Evolutionary conservation across 2,888 invertebrate genomes (phyloP).

Genomic region (Aleiodes alternator): DNA sequence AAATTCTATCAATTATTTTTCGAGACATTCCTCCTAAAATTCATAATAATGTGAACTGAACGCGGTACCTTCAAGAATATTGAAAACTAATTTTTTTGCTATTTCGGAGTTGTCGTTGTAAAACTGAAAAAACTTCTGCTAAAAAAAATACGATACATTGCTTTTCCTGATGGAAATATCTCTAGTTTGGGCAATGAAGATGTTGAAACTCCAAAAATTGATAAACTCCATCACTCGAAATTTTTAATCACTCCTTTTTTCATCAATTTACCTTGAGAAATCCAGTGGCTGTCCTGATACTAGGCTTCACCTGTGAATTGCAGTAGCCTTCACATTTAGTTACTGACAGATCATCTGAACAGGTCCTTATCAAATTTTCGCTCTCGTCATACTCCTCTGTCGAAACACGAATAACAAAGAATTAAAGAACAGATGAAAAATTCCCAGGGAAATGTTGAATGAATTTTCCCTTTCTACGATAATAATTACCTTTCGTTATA

Average conservation of each 20-base stretch:
- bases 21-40: slow-evolving; percentile 1
- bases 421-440: background rate
- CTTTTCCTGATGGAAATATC: no score
- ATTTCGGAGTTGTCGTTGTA: no score
- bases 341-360: slow-evolving; percentile 92
- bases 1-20: background rate
- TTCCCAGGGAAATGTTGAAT: background rate
- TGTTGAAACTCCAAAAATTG: no score
- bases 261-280: slow-evolving; percentile 84
- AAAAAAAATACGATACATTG: no score
- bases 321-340: slow-evolving; percentile 97
- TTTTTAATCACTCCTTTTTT: background rate
- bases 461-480: background rate
- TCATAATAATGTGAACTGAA: no score
- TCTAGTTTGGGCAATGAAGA: no score
- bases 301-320: slow-evolving; percentile 93
- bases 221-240: background rate
- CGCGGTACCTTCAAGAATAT: no score
- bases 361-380: slow-evolving; percentile 89
- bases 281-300: slow-evolving; percentile 90
- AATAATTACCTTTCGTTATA: slow-evolving; percentile 85
- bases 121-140: no score
- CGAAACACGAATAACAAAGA: background rate
- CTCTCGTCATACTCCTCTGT: slow-evolving; percentile 92
- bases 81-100: no score